Evolutionary conservation across 2,797 vertebrate species (phyloP), one percentile per base, ranked within the genome.

Genomic region (Nannoperca australis): DNA sequence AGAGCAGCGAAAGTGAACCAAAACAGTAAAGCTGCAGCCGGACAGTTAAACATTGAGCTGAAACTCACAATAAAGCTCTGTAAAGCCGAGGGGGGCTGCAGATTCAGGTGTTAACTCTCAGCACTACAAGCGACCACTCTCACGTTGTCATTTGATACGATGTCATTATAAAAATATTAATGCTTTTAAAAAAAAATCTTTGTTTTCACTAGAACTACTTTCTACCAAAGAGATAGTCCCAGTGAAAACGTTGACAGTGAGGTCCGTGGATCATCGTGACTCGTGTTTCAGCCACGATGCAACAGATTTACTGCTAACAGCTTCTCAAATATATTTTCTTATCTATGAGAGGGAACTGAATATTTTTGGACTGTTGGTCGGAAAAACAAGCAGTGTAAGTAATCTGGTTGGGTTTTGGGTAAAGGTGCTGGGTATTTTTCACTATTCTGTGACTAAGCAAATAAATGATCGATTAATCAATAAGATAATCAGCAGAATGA

Each of bases 361-460:
- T 60, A 70, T 70, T 10, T 58, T 34, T 22, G 30, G 54, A 20
- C n/a, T n/a, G n/a, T n/a, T n/a, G 22, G 58, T 47, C 22, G 30
- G 0, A 27, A 44, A 44, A 44, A 27, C 24, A 62, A 62, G 59
- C 40, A 30, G 60, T 62, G 12, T 45, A 24, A 45, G 7, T 0
- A 44, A 17, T 24, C 18, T 3, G 17, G 40, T 11, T 50, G 2
- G 44, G 44, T 7, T 47, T 12, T 66, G 18, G 5, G 27, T 17
- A 34, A 49, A 15, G 49, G 44, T n/a, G 62, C 30, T n/a, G n/a
- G 9, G 12, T 51, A 38, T 51, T 51, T 47, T 44, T 12, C 17
- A 34, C 4, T 14, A 14, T 47, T 32, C 50, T 47, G 17, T 47
- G 7, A 47, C 17, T 24, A 14, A 30, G 27, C 24, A 54, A 54